Conservation (phyloP, 2,113 vertebrate species). For the Synodontis membranacea region DNA sequence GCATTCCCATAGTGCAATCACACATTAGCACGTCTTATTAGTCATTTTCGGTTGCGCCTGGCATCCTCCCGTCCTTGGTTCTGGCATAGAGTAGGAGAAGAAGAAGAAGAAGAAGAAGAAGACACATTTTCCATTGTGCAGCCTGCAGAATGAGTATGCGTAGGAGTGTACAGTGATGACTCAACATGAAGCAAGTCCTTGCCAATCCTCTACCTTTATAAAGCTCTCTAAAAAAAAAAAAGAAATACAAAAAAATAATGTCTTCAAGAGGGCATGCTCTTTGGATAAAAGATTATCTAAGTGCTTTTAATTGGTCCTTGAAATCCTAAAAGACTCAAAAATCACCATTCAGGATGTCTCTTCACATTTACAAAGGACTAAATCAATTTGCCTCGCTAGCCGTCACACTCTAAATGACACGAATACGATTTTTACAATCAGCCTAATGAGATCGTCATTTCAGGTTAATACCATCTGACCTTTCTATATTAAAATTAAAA, state of each 20-base stretch:
- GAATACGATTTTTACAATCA: not conserved
- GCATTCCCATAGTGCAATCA: not conserved
- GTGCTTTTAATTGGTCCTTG: not conserved
- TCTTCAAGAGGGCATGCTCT: not conserved
- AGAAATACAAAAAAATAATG: not conserved
- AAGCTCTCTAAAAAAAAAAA: not conserved
- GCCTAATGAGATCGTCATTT: not conserved
- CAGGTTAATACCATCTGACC: not conserved
- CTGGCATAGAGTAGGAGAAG: not conserved
- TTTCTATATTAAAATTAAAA: not conserved
- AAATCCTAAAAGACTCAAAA: not conserved
- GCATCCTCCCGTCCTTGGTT: not conserved
- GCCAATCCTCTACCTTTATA: not conserved
- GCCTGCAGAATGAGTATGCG: conserved; percentile 8
- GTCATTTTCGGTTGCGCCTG: not conserved
- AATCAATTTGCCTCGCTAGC: not conserved
- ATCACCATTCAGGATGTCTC: not conserved
- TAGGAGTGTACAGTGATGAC: conserved; percentile 23
- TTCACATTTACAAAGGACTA: not conserved
- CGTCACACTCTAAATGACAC: not conserved
- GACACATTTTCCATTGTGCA: conserved; percentile 8
- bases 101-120: not conserved
- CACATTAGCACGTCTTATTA: conserved; percentile 14
- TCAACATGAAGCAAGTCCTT: conserved; percentile 18
- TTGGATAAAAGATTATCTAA: not conserved